A percentile compares a stretch with the other conserved stretches of the same genome.
Evolutionary conservation across 1,140 invertebrate genomes (phyloP).

Genomic region (Hormaphis cornu): DNA sequence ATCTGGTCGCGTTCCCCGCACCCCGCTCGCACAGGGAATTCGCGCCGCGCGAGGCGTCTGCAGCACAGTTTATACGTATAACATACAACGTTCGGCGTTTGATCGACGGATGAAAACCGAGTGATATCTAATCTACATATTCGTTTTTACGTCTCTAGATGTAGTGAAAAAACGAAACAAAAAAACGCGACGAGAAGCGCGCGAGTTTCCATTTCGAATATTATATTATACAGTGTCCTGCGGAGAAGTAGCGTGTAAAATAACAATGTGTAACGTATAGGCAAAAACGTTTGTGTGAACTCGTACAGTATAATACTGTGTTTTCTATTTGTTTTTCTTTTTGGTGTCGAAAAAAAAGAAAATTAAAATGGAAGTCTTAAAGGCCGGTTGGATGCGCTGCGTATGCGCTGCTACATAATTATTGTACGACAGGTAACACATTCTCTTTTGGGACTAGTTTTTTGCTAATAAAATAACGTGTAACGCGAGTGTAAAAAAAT

Average conservation of each 20-base stretch:
- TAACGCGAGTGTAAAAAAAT: too few relatives aligned
- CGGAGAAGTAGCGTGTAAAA: background rate
- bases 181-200: background rate
- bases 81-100: background rate
- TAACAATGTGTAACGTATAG: background rate
- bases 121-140: slow-evolving; percentile 18
- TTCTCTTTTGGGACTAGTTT: too few relatives aligned
- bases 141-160: slow-evolving; percentile 1
- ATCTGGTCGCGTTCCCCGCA: background rate
- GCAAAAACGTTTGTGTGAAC: too few relatives aligned
- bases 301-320: too few relatives aligned
- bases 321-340: too few relatives aligned
- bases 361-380: too few relatives aligned
- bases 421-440: too few relatives aligned
- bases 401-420: too few relatives aligned
- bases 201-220: background rate
- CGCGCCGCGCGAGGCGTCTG: background rate
- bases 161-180: background rate
- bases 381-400: too few relatives aligned
- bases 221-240: background rate
- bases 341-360: too few relatives aligned
- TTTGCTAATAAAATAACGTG: too few relatives aligned
- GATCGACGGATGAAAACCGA: slow-evolving; percentile 16
- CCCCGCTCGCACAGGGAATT: background rate
- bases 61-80: too few relatives aligned